phyloP scores from a whole-genome alignment of 2,113 vertebrate species.

The Psittacula cyanocephala region DNA sequence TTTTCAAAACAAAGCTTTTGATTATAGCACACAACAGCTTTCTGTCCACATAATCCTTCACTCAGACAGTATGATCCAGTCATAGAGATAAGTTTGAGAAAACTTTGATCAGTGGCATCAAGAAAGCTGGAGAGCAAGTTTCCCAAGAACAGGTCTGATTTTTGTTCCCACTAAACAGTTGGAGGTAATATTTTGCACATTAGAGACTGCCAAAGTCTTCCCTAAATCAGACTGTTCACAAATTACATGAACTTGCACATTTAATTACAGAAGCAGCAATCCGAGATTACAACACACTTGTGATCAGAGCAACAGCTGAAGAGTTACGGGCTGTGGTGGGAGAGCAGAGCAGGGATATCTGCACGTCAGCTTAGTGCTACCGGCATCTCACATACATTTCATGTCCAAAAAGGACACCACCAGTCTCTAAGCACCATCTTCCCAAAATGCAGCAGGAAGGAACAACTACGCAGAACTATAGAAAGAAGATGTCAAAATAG shows the following conservation, averaged over 20 bases:
- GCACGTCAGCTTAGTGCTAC: background rate
- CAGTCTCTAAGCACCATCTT: background rate
- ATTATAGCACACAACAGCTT: background rate
- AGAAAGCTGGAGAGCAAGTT: background rate
- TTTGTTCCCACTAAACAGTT: background rate
- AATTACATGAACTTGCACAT: background rate
- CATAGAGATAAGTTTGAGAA: background rate
- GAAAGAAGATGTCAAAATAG: background rate
- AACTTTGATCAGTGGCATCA: background rate
- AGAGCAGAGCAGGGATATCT: background rate
- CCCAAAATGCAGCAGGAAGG: background rate
- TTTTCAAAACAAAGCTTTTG: slow-evolving; percentile 26
- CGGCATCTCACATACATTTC: accelerated
- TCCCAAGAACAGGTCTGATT: background rate
- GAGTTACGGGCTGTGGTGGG: background rate
- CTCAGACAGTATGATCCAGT: background rate
- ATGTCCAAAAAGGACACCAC: background rate
- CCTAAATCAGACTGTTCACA: background rate
- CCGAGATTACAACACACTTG: background rate
- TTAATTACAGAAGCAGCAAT: background rate
- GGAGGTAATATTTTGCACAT: background rate
- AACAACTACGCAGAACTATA: background rate
- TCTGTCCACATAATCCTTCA: background rate
- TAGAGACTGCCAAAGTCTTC: background rate
- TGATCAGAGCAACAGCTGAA: background rate